Conservation (phyloP, 92 coral and sea anemone species). For the Zoanthus gigantus region DNA sequence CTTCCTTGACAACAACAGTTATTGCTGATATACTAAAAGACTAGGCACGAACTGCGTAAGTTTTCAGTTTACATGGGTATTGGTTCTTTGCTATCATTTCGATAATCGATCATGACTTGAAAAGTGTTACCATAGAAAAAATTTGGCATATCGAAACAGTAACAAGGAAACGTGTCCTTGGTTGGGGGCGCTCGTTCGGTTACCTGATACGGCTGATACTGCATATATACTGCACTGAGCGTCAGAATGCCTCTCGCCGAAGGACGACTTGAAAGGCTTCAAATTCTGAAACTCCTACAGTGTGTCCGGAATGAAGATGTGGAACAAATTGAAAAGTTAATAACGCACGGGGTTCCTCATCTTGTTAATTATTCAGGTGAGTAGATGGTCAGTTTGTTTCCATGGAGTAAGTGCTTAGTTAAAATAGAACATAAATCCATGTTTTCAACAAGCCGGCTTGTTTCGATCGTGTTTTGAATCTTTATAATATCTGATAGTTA, state of each 20-base stretch:
- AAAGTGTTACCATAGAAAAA: neutral
- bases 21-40: neutral
- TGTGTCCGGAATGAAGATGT: constrained; percentile 96
- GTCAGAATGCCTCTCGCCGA: constrained; percentile 85
- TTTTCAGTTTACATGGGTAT: no score
- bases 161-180: neutral
- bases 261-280: constrained; percentile 92
- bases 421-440: no score
- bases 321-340: constrained; percentile 94
- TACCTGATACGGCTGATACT: neutral
- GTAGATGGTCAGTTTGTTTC: constrained; percentile 5
- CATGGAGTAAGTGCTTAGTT: neutral
- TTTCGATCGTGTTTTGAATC: no score
- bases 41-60: no score
- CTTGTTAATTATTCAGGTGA: constrained; percentile 95
- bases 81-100: no score
- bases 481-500: no score
- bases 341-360: constrained; percentile 91
- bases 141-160: neutral
- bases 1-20: neutral
- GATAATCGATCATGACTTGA: no score
- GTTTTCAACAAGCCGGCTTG: constrained; percentile 14
- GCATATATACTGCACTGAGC: neutral
- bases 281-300: constrained; percentile 95
- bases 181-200: constrained; percentile 12